These are phyloP conservation scores for Chrysogorgia sp. DNA, from an alignment of 92 coral and sea anemone genomes.

Conservation along the genomic window DNA sequence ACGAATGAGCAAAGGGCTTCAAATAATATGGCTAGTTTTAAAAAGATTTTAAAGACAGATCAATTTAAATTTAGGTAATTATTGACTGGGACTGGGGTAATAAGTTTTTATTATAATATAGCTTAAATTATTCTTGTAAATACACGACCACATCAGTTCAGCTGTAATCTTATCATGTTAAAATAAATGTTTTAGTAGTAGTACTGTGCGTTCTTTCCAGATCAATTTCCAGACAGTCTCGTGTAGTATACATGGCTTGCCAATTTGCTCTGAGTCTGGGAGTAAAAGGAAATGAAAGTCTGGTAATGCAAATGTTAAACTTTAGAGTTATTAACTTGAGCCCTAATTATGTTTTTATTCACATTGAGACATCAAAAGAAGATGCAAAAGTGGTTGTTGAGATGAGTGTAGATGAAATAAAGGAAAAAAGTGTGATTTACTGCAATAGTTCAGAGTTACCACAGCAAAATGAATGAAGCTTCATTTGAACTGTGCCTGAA, in stretches of 20 bases:
- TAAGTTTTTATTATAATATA: too few relatives aligned
- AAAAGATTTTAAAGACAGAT: too few relatives aligned
- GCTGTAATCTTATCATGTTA: too few relatives aligned
- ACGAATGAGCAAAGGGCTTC: too few relatives aligned
- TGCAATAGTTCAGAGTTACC: background rate
- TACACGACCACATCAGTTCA: too few relatives aligned
- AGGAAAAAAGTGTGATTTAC: background rate
- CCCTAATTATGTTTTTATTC: background rate
- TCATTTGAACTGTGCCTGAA: conserved; percentile 10
- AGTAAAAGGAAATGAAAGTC: background rate
- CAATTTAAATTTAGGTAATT: too few relatives aligned
- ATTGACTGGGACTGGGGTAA: too few relatives aligned
- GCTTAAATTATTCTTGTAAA: too few relatives aligned
- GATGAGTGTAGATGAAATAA: background rate
- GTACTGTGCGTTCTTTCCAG: background rate
- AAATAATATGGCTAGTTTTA: too few relatives aligned
- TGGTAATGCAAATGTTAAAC: background rate
- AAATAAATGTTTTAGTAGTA: too few relatives aligned
- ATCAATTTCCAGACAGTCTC: background rate
- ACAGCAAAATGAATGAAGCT: background rate
- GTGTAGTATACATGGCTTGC: too few relatives aligned
- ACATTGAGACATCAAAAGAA: background rate
- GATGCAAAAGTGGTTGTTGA: conserved; percentile 1
- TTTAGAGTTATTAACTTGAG: background rate
- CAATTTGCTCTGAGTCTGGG: background rate